Percentiles rank a stretch among this genome's conserved stretches.
Evolutionary conservation across 1,140 invertebrate genomes (phyloP).

Genomic region (Cydia amplana): DNA sequence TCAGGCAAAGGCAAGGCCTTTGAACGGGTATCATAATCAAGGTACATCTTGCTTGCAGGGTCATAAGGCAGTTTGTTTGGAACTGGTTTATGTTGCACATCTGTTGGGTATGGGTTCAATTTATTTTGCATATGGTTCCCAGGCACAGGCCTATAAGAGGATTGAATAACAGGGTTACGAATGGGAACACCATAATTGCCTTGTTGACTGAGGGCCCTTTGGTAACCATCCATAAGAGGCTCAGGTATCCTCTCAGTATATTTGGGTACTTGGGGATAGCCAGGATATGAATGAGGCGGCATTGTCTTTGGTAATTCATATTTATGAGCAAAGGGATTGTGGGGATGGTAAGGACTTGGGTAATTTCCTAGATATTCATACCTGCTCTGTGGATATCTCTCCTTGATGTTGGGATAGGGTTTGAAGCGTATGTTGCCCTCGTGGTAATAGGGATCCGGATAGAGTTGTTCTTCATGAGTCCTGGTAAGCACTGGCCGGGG

Average conservation of each 20-base stretch:
- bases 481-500: slow-evolving; percentile 56
- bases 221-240: slow-evolving; percentile 61
- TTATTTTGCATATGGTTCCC: slow-evolving; percentile 64
- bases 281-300: slow-evolving; percentile 59
- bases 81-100: slow-evolving; percentile 49
- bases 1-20: slow-evolving; percentile 60
- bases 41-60: slow-evolving; percentile 61
- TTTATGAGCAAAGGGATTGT: slow-evolving; percentile 58
- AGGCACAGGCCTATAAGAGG: slow-evolving; percentile 59
- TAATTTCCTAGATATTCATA: slow-evolving; percentile 74
- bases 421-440: slow-evolving; percentile 68
- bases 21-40: slow-evolving; percentile 59
- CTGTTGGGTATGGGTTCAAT: slow-evolving; percentile 56
- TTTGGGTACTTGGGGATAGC: slow-evolving; percentile 68
- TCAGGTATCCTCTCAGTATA: slow-evolving; percentile 65
- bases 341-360: slow-evolving; percentile 61
- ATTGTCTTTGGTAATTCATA: slow-evolving; percentile 65
- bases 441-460: slow-evolving; percentile 61
- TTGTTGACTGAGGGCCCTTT: slow-evolving; percentile 57
- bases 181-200: slow-evolving; percentile 56
- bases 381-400: slow-evolving; percentile 64
- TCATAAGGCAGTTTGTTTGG: slow-evolving; percentile 65
- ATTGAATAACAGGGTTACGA: slow-evolving; percentile 60
- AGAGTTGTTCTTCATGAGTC: slow-evolving; percentile 46
- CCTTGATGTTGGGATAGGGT: slow-evolving; percentile 68